Base-by-base conservation (phyloP, 2,797 vertebrate genomes). In the Enteromius thamalakanensis region DNA sequence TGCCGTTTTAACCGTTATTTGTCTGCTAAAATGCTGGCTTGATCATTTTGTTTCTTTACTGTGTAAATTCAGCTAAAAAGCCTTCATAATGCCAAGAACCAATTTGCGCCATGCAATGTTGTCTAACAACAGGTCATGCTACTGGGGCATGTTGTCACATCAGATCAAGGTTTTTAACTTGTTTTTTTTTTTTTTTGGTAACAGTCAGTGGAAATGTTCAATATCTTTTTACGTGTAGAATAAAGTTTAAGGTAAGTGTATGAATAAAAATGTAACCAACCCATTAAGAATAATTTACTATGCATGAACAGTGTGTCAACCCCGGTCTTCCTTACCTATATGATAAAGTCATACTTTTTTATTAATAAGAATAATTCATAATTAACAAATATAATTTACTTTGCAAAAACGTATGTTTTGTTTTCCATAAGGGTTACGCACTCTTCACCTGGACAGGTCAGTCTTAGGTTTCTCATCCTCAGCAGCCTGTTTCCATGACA, bases 401-500 rank as follows among this genome's bases (percentile, higher is more conserved):
- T 11, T 14, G 49, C 11, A 37, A 75, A 37, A 37, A 55, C 19
- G 29, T 15, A 11, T 1, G 15, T 37, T 74, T n/a, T 29, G 14
- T 6, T 3, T 53, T 32, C n/a, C 11, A 37, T 23, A 23, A 23
- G 29, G 19, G 19, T 76, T 10, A n/a, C 10, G 10, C 37, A 29
- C 7, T 62, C 19, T 53, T 68, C 21, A 79, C 49, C 78, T 76
- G 81, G 19, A 70, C 64, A 83, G 75, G 75, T 71, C 75, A 64
- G 53, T 70, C 7, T 69, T 67, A 19, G 49, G 51, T 6, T 65
- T n/a, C 9, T 29, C 23, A 49, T 77, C 29, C 40, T 64, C 67
- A 62, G 32, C 72, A 68, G 58, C 45, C 58, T 51, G 72, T 83
- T 83, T 83, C 82, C 67, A 83, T 83, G 82, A 60, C 82, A 83